Base-by-base conservation (phyloP, 2,113 vertebrate species). In the Cynopterus brachyotis region DNA sequence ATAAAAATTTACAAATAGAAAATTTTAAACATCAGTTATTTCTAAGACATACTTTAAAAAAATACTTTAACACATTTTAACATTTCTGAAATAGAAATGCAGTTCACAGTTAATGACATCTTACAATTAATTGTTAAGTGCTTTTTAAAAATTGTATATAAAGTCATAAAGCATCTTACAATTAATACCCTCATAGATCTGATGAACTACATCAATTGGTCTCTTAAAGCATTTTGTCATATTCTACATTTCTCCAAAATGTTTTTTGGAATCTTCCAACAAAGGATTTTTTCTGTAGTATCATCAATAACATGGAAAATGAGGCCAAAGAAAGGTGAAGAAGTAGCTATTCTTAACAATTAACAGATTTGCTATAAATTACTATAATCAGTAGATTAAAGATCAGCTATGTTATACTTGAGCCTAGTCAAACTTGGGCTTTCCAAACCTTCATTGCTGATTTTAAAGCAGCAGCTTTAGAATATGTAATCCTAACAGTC, bases 191-290 rank as follows among this genome's bases (percentile, higher is more conserved):
- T 64, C 22, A 57, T 88, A 60, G 47, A 88, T 70, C 42, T 55
- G 24, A 62, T 53, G 28, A 95, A 40, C 45, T 42, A 42, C 24
- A 75, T 88, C 24, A 72, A 0, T 80, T 86, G 60, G 75, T 81
- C 30, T 45, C 12, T 69, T 79, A 70, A 91, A 92, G 40, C 59
- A 91, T 88, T 95, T 84, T 82, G 19, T 69, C 70, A 64, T 55
- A 89, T 32, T 81, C 66, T 95, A n/a, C 70, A 42, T 94, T 85
- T 94, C 84, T 76, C 80, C 24, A 73, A 86, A 90, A 75, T 73
- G 35, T 82, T 82, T 93, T 76, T 75, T 85, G 35, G 37, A 73
- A 81, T 28, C 55, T 94, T 89, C 70, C 37, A 57, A 66, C 19
- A 75, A 96, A 86, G 30, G 26, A 69, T 88, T 87, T 62, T 86